Evolutionary conservation across 2,797 vertebrate species (phyloP), one percentile per base, ranked within the genome.

Genomic region (Poecilia velifera): DNA sequence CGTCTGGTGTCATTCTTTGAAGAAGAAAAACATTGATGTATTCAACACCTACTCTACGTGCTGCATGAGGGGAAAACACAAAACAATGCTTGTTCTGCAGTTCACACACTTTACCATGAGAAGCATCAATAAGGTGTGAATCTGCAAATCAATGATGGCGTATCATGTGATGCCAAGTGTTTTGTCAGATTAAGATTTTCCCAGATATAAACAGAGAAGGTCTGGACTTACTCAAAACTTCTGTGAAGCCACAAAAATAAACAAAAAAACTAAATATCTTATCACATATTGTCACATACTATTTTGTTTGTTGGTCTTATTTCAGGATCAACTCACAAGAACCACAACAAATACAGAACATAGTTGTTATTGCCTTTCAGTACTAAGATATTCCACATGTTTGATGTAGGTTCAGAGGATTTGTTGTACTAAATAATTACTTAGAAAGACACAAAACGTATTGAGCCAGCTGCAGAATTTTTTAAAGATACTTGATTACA

Each of bases 51-150:
- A 20, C 28, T 64, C 62, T 64, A 9, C 3, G 3, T 18, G 18
- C 16, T 36, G 31, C 1, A 34, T 13, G 55, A 59, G n/a, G 25
- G 36, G 47, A 34, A 55, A 39, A 31, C 25, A 59, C 31, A n/a
- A 78, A 53, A 46, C 71, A 68, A 68, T 39, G 73, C 81, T 86
- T 85, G 73, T 80, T 84, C 66, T 80, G 75, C 62, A 78, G 76
- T 88, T 90, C 87, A 85, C 84, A 88, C 64, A 81, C 78, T 14
- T 51, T 79, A 72, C 70, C 73, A 78, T 39, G 75, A 74, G 68
- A 80, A 34, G 25, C 73, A 84, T 93, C 87, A 81, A 89, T 88
- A 88, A 77, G 49, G 28, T 66, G 74, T 68, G 64, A 80, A 84
- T 85, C 43, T 81, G n/a, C 53, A 43, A 74, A 79, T 89, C 87